phyloP scores from a whole-genome alignment of 2,113 vertebrate genomes.

The Ictalurus punctatus region DNA sequence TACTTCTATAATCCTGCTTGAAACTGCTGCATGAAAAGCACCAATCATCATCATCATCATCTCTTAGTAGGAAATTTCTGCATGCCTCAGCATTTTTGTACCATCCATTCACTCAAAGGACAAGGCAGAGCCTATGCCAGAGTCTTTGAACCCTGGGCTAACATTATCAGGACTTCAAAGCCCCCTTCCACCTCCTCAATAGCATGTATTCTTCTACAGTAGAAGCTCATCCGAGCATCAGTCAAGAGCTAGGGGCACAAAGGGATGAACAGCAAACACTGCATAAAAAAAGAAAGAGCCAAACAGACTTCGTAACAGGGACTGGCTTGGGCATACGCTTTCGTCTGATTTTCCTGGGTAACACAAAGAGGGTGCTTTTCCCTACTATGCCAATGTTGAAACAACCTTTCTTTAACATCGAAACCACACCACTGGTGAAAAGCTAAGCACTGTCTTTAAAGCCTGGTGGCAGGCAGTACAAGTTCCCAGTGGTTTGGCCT shows the following conservation, averaged over 20 bases:
- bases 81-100: constrained; percentile 61
- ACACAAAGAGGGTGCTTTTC: constrained; percentile 45
- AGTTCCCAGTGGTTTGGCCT: constrained; percentile 61
- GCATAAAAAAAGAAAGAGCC: constrained; percentile 19
- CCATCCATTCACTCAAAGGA: constrained; percentile 70
- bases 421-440: constrained; percentile 60
- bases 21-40: constrained; percentile 49
- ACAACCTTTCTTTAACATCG: constrained; percentile 43
- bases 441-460: constrained; percentile 64
- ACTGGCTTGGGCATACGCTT: constrained; percentile 27
- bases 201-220: constrained; percentile 60
- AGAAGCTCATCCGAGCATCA: constrained; percentile 44
- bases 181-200: constrained; percentile 55
- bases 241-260: constrained; percentile 39
- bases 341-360: constrained; percentile 25
- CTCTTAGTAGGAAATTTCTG: constrained; percentile 26
- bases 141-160: constrained; percentile 68
- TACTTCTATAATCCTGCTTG: constrained; percentile 42
- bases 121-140: constrained; percentile 66
- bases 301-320: constrained; percentile 36
- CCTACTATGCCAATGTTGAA: constrained; percentile 42
- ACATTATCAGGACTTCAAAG: constrained; percentile 73
- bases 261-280: constrained; percentile 35
- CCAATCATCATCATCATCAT: constrained; percentile 44
- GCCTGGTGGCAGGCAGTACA: constrained; percentile 63